These are phyloP conservation scores for Macrophya alboannulata DNA, from an alignment of 2,888 invertebrate species.

Conservation along the genomic window DNA sequence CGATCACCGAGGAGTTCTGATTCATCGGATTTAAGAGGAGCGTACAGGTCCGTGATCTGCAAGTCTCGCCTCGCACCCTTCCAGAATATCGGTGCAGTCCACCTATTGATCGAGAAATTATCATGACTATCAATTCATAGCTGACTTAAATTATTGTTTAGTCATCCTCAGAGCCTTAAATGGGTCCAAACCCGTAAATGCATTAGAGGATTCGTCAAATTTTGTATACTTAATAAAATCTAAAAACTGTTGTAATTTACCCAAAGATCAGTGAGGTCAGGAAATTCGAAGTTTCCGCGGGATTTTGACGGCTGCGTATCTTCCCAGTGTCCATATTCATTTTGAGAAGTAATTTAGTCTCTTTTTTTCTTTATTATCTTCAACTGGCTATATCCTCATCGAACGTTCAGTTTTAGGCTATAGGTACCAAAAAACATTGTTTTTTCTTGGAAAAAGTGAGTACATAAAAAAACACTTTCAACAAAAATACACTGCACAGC, in stretches of 20 bases:
- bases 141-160: not conserved
- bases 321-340: constrained; percentile 60
- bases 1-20: constrained; percentile 75
- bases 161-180: not conserved
- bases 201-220: not conserved
- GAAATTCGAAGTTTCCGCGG: constrained; percentile 65
- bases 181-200: not conserved
- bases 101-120: constrained; percentile 70
- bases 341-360: not conserved
- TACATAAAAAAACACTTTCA: too few relatives aligned
- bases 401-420: too few relatives aligned
- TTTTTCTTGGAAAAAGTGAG: too few relatives aligned
- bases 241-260: constrained; percentile 58
- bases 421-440: too few relatives aligned
- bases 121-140: not conserved
- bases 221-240: not conserved
- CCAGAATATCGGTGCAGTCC: constrained; percentile 77
- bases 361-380: not conserved
- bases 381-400: too few relatives aligned
- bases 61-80: constrained; percentile 77
- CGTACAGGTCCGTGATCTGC: constrained; percentile 77
- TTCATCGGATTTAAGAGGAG: constrained; percentile 73
- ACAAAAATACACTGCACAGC: too few relatives aligned
- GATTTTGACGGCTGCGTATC: constrained; percentile 61
- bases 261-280: constrained; percentile 67